Base-by-base conservation (phyloP, 2,113 vertebrate genomes). In the Piprites chloris region DNA sequence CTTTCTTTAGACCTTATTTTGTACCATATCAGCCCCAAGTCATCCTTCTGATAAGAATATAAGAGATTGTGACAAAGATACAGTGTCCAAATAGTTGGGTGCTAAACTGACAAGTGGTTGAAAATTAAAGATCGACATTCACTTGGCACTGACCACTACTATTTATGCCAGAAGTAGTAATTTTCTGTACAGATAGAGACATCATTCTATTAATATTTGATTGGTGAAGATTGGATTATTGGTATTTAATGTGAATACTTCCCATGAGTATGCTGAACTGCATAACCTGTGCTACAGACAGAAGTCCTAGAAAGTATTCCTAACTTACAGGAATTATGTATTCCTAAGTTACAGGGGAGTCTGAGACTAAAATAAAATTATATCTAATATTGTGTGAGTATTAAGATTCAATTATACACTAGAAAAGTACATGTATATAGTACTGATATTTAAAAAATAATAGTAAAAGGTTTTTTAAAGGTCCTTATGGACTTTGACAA, bases 381-480 rank as follows among this genome's bases (percentile, higher is more conserved):
- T 28, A 28, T 2, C 2, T 12, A 66, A 68, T 26, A 39, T 1
- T 46, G 7, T 1, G 1, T 44, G 11, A 21, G 5, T 67, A 63
- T 71, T 79, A 49, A 56, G 15, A 37, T 68, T 80, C 12, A 35
- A 69, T 33, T n/a, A 66, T 6, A 27, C 30, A 67, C 23, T 17
- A 74, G 23, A 71, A 84, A 71, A 59, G 5, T 14, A 63, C 18
- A 81, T 50, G 7, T 33, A 24, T 23, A 41, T 12, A 46, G 20
- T n/a, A 37, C 14, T 50, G 32, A 37, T 55, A 30, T 32, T 87
- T 12, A 26, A 75, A 72, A 95, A 78, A 86, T 6, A 56, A 18
- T 18, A 37, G 19, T 46, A 85, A 75, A 73, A 10, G 1, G 1
- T 5, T 58, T 93, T 63, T 69, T 9, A 66, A 53, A 77, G 26